phyloP scores from a whole-genome alignment of 2,113 vertebrate genomes.

The Phaethornis superciliosus region DNA sequence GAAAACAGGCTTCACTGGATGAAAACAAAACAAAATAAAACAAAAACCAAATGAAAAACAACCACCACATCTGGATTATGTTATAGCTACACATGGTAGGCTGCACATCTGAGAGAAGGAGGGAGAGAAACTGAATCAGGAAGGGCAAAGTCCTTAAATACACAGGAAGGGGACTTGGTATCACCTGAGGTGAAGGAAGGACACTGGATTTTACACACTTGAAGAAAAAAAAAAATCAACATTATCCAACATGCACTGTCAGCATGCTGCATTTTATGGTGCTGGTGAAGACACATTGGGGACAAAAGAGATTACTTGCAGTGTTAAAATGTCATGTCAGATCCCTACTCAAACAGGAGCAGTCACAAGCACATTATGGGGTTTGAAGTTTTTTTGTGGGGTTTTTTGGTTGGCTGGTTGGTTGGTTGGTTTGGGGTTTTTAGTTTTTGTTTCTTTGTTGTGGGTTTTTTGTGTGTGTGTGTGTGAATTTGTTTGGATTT shows the following conservation, averaged over 20 bases:
- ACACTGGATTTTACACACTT: accelerated
- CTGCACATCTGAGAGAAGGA: neutral
- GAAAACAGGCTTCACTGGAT: neutral
- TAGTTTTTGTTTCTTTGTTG: no score
- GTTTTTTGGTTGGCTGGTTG: no score
- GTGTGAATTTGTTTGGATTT: neutral
- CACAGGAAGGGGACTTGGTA: neutral
- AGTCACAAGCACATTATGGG: neutral
- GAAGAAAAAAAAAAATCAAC: neutral
- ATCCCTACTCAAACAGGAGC: accelerated
- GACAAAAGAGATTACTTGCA: neutral
- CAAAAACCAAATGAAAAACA: neutral
- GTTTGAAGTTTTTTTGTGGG: no score
- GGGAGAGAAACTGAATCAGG: neutral
- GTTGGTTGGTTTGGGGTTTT: neutral
- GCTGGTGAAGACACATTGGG: neutral
- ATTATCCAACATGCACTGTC: neutral
- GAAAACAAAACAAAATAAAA: neutral
- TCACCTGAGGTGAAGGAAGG: neutral
- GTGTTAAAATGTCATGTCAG: accelerated
- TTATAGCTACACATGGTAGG: neutral
- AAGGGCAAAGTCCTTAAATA: neutral
- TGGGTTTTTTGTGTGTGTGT: neutral
- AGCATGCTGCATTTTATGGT: neutral
- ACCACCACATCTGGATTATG: neutral